Evolutionary conservation across 1,140 invertebrate species (phyloP), one percentile per base, ranked within the genome.

Genomic region (Papilio polytes): DNA sequence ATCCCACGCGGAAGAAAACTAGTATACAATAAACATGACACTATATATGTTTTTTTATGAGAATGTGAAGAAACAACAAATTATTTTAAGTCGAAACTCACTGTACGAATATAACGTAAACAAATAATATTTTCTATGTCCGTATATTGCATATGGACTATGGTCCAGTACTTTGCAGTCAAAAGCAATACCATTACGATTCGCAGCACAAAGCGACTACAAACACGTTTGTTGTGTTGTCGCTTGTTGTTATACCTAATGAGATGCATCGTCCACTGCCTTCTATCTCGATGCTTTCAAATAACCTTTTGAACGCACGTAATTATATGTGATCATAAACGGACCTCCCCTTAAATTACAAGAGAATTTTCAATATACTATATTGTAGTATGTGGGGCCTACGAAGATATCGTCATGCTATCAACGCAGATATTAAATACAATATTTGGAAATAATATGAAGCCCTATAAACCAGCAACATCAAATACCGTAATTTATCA

Each of bases 101-200:
- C 46, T 12, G 46, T 15, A 18, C 13, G 15, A 51, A 18, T 18
- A 3, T 51, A 51, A 79, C 56, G 48, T 59, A 80, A 51, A 63
- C 6, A 80, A 63, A 13, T 63, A 63, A 63, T 63, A 22, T 22
- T 13, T 13, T 63, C 2, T 12, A 63, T 22, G 10, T 63, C 20
- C 8, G 22, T 12, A 63, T 22, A 63, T 59, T 59, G 10, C 22
- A 51, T 51, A 18, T 51, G 13, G 15, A 15, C 48, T 51, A 18
- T 18, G 48, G 46, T 3, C 15, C 0, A 51, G 48, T 18, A 18
- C 18, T n/a, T 6, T 70, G 13, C 26, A 13, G 0, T 31, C 63
- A 31, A 13, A 63, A 70, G 63, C 63, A 70, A 36, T 70, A 70
- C 63, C 63, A 70, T 70, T 70, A 70, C 63, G 63, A 70, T 31